These are phyloP conservation scores for Troglohyphantes excavatus DNA, from an alignment of 2,888 invertebrate species.

Conservation along the genomic window DNA sequence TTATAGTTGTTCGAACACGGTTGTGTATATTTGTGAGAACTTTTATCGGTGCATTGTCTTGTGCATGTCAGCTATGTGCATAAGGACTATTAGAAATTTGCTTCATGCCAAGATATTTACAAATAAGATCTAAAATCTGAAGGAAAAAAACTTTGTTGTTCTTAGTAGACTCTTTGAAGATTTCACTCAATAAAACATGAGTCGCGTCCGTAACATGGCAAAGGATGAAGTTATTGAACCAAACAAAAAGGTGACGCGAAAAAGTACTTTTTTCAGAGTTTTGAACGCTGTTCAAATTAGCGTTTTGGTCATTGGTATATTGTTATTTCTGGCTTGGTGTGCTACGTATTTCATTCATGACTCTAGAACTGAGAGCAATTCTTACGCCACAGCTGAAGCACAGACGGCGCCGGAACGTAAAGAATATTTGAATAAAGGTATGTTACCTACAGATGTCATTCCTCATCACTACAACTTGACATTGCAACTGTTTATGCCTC, in stretches of 20 bases:
- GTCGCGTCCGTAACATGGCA: not conserved
- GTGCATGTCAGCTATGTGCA: conserved; percentile 22
- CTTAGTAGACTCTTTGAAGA: too few species aligned
- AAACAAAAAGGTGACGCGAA: conserved; percentile 12
- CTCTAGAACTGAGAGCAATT: not conserved
- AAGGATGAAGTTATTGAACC: not conserved
- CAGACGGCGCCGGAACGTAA: conserved; percentile 3
- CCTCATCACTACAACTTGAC: conserved; percentile 65
- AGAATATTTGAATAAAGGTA: conserved; percentile 11
- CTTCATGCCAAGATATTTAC: not conserved
- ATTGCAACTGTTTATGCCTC: conserved; percentile 60
- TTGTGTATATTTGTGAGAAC: not conserved
- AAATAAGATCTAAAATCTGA: conserved; percentile 4
- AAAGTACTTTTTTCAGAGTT: conserved; percentile 37
- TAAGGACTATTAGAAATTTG: conserved; percentile 16
- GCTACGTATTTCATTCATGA: conserved; percentile 28
- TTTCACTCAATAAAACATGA: not conserved
- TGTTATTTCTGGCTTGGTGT: conserved; percentile 56
- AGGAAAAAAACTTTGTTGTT: too few species aligned
- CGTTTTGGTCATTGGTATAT: conserved; percentile 45
- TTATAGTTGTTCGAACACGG: not conserved
- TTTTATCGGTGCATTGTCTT: conserved; percentile 7
- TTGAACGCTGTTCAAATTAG: conserved; percentile 41
- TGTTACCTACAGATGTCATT: conserved; percentile 32
- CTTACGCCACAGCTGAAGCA: conserved; percentile 15